Conservation (phyloP, 1,140 invertebrate genomes). For the Phymorhynchus buccinoides region DNA sequence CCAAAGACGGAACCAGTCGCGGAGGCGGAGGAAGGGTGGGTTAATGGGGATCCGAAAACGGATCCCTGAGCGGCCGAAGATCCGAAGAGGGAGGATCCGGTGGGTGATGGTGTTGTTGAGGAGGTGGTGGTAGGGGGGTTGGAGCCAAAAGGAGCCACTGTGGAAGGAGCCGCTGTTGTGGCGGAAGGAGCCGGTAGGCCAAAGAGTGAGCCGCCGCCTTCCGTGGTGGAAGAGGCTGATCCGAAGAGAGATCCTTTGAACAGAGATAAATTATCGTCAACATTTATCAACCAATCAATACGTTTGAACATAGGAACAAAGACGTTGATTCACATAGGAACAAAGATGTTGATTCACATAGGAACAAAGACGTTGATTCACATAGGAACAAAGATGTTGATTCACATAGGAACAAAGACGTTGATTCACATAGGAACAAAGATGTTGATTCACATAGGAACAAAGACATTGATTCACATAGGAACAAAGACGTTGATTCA, state of each 20-base stretch:
- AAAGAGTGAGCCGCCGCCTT: not conserved
- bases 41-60: not conserved
- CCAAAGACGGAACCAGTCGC: conserved; percentile 24
- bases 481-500: no score
- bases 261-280: no score
- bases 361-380: no score
- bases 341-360: no score
- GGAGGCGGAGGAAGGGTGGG: not conserved
- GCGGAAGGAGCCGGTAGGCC: not conserved
- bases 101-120: conserved; percentile 1
- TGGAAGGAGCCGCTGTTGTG: conserved; percentile 6
- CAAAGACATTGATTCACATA: no score
- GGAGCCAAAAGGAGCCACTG: conserved; percentile 20
- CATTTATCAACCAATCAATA: no score
- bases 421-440: no score
- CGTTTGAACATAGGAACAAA: no score
- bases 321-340: no score
- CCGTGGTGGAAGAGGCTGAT: not conserved
- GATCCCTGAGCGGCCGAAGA: not conserved
- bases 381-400: no score
- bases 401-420: no score
- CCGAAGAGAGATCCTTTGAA: not conserved
- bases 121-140: conserved; percentile 10
- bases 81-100: conserved; percentile 28
- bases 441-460: no score